Evolutionary conservation across 1,140 invertebrate species (phyloP).

Genomic region (Bombus cullumanus): DNA sequence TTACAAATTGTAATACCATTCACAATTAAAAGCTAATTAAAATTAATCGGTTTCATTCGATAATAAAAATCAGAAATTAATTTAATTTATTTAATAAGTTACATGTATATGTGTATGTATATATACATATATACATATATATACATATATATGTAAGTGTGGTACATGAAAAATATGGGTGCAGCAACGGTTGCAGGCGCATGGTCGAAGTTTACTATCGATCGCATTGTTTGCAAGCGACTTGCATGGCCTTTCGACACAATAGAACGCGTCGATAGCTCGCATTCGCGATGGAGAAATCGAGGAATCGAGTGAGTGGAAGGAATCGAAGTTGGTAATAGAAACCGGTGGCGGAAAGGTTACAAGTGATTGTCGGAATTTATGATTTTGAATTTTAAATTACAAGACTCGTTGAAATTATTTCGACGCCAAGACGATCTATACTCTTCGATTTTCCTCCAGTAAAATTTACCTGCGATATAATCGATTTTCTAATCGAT

Average conservation of each 20-base stretch:
- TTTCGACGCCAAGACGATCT: too few relatives aligned
- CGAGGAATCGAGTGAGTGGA: background rate
- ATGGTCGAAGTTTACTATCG: constrained; percentile 32
- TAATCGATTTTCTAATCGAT: background rate
- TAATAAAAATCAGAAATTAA: too few relatives aligned
- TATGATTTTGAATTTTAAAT: background rate
- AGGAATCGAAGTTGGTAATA: constrained; percentile 8
- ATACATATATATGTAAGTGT: background rate
- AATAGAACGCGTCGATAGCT: background rate
- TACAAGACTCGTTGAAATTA: background rate
- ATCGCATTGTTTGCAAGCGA: constrained; percentile 37
- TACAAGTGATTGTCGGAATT: constrained; percentile 12
- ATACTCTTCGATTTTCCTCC: background rate
- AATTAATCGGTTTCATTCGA: too few relatives aligned
- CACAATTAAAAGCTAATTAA: background rate
- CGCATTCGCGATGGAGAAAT: constrained; percentile 9
- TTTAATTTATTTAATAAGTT: too few relatives aligned
- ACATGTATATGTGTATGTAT: background rate
- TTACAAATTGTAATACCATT: background rate
- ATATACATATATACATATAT: background rate
- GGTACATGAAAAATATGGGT: background rate
- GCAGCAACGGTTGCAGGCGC: constrained; percentile 30
- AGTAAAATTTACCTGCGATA: background rate
- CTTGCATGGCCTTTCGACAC: background rate
- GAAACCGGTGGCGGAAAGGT: constrained; percentile 23